Conservation (phyloP, 2,797 vertebrate species). For the Takifugu rubripes region DNA sequence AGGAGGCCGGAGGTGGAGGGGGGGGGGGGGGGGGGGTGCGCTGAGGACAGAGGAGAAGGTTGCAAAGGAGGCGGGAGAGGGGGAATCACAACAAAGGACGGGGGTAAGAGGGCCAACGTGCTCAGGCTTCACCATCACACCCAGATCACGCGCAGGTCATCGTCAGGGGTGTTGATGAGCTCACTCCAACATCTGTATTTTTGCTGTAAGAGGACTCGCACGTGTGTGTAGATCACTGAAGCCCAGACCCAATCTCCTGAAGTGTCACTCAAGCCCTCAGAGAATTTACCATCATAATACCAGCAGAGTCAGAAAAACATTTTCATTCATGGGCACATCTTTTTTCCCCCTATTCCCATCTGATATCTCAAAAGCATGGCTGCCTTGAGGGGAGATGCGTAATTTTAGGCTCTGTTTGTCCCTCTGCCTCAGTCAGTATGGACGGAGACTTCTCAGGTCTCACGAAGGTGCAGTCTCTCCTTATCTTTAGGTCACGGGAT, state of each 20-base stretch:
- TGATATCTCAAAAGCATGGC: no score
- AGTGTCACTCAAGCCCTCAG: slow-evolving; percentile 22
- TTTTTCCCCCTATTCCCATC: no score
- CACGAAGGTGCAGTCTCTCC: no score
- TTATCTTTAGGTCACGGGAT: no score
- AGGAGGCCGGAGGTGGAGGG: slow-evolving; percentile 6
- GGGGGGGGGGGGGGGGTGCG: slow-evolving; percentile 7
- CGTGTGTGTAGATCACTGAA: slow-evolving; percentile 18
- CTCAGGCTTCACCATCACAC: slow-evolving; percentile 18
- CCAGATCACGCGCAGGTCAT: slow-evolving; percentile 11
- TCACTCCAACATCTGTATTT: slow-evolving; percentile 5
- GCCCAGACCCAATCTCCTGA: slow-evolving; percentile 29
- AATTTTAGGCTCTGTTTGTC: no score
- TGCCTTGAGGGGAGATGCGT: no score
- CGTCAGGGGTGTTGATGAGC: slow-evolving; percentile 11
- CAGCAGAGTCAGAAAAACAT: no score
- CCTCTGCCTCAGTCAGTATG: no score
- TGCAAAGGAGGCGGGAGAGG: slow-evolving; percentile 2
- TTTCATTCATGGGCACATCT: no score
- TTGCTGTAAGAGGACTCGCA: slow-evolving; percentile 19
- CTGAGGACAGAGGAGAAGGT: slow-evolving; percentile 7
- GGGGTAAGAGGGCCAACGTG: neutral
- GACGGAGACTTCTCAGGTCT: no score
- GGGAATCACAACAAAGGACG: neutral
- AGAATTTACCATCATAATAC: slow-evolving; percentile 19